Base-by-base conservation (phyloP, 2,113 vertebrate species). In the Buteo buteo region DNA sequence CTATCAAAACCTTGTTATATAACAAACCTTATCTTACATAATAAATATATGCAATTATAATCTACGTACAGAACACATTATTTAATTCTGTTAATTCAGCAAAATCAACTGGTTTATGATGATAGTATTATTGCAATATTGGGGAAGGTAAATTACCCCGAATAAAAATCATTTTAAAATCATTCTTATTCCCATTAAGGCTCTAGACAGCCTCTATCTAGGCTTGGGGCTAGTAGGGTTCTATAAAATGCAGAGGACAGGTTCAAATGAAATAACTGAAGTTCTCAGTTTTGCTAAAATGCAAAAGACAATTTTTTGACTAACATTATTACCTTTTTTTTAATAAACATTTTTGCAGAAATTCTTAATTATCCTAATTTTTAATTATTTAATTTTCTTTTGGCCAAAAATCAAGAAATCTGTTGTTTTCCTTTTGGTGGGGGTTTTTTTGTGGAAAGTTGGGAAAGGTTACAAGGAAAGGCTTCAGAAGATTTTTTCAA, bases 1-100 rank as follows among this genome's bases (percentile, higher is more conserved):
- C 34, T 82, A 90, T 67, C 90, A 88, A 96, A 93, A 69, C 47
- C 50, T 86, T 57, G 73, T 94, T 92, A 89, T 22, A 64, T 84
- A 95, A 90, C 31, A 82, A 90, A 74, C 5, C 10, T 88, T 72
- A 80, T 52, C 38, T 92, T 90, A 90, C 52, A 71, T 84, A 95
- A 96, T 31, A 94, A 91, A 94, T 79, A 40, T 19, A 94, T 62
- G 45, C 55, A 81, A 54, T 36, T 83, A 52, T 7, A 83, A 49
- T 36, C 32, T 47, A 64, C 7, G 25, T 70, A 44, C 14, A 61
- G 82, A 77, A 49, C 31, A 88, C 10, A 93, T 50, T 49, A 76
- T 64, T 88, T 70, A 76, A 65, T 76, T 88, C 19, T 62, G 22
- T 49, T 86, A 80, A 73, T 88, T 81, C 44, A 73, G 84, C 10